phyloP scores from a whole-genome alignment of 2,888 invertebrate genomes.

The Ophion ventricosus region DNA sequence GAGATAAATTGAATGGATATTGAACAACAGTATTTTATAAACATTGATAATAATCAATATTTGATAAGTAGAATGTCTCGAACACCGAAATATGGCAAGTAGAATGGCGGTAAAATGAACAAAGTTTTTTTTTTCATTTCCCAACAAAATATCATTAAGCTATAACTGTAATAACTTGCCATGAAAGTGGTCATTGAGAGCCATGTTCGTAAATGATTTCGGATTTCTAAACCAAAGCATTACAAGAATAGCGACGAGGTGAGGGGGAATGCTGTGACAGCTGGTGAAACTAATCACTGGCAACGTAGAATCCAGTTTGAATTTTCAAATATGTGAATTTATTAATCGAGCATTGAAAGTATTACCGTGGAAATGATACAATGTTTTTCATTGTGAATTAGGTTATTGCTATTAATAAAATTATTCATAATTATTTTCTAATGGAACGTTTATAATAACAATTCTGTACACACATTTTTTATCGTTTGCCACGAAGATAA shows the following conservation, averaged over 20 bases:
- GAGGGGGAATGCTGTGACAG: not conserved
- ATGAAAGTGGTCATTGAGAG: not conserved
- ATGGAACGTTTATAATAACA: not conserved
- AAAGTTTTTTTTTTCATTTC: not conserved
- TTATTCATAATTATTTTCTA: not conserved
- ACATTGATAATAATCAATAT: not conserved
- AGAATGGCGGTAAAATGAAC: no score
- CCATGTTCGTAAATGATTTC: not conserved
- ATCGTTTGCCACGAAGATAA: no score
- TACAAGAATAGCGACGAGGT: not conserved
- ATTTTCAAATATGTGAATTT: not conserved
- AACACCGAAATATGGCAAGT: no score
- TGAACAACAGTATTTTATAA: not conserved
- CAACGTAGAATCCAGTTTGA: not conserved
- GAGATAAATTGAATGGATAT: not conserved
- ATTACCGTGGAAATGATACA: not conserved
- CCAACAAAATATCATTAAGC: not conserved
- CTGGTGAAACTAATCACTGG: not conserved
- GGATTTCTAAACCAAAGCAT: not conserved
- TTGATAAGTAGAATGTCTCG: no score
- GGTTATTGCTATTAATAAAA: not conserved
- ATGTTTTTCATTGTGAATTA: not conserved
- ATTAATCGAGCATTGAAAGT: not conserved
- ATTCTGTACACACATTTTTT: no score
- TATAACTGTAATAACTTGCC: not conserved